These are phyloP conservation scores for Heliconius charithonia DNA, from an alignment of 2,888 invertebrate species.

Conservation along the genomic window DNA sequence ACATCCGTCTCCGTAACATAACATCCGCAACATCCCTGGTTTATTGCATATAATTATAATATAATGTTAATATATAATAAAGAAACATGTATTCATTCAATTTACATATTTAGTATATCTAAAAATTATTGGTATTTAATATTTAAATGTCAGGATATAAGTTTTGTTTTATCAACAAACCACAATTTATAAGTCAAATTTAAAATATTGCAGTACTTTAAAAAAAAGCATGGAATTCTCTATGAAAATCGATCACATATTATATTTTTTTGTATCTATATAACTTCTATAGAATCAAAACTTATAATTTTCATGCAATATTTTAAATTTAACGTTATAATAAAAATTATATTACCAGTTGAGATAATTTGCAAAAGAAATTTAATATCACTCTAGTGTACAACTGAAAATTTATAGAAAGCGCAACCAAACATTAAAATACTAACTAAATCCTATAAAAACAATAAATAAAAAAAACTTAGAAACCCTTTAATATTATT, in stretches of 20 bases:
- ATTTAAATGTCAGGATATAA: conserved; percentile 21
- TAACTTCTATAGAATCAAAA: background rate
- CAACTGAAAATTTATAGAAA: background rate
- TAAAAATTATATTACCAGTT: conserved; percentile 10
- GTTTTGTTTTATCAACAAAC: conserved; percentile 4
- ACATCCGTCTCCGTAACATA: background rate
- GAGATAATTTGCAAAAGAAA: conserved; percentile 27
- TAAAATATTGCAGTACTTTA: background rate
- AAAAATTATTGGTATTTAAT: conserved; percentile 5
- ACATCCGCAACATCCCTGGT: conserved; percentile 1
- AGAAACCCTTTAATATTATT: conserved; percentile 1
- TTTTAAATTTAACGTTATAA: conserved; percentile 18
- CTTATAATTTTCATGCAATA: background rate
- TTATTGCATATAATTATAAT: conserved; percentile 29
- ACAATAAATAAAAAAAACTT: background rate
- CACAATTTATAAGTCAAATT: background rate
- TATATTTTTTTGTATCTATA: background rate
- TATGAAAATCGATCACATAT: conserved; percentile 6
- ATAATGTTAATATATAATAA: conserved; percentile 28
- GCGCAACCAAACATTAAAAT: background rate
- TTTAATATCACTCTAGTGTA: conserved; percentile 10
- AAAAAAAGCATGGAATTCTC: background rate
- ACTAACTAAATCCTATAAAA: background rate
- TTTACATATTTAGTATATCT: conserved; percentile 10
- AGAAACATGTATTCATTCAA: conserved; percentile 35